These are phyloP conservation scores for Atherix ibis DNA, from an alignment of 2,888 invertebrate genomes.

Conservation along the genomic window DNA sequence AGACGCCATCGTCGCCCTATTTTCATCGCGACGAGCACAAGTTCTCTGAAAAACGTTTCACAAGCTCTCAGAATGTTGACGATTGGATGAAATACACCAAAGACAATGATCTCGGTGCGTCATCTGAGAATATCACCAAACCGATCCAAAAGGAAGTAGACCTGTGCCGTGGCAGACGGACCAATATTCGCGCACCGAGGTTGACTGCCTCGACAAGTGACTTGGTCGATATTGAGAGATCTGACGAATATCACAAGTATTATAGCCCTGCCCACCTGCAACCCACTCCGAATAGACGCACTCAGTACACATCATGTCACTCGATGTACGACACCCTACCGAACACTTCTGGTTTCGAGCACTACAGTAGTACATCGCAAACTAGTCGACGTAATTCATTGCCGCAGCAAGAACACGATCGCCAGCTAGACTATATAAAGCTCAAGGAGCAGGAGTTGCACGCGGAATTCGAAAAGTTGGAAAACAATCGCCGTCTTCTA, in stretches of 20 bases:
- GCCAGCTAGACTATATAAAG: slow-evolving; percentile 44
- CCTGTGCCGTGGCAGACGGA: slow-evolving; percentile 22
- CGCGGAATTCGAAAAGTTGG: slow-evolving; percentile 45
- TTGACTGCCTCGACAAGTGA: slow-evolving; percentile 22
- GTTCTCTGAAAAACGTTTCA: slow-evolving; percentile 16
- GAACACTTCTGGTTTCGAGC: slow-evolving; percentile 23
- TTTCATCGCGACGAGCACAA: slow-evolving; percentile 2
- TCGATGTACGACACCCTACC: slow-evolving; percentile 30
- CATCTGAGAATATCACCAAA: slow-evolving; percentile 28
- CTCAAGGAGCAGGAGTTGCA: slow-evolving; percentile 53
- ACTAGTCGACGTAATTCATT: slow-evolving; percentile 36
- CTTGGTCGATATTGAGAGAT: background rate
- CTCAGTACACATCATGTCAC: slow-evolving; percentile 23
- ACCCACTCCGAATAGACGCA: slow-evolving; percentile 15
- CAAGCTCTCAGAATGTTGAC: slow-evolving; percentile 27
- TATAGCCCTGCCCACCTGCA: background rate
- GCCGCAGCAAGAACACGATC: slow-evolving; percentile 29
- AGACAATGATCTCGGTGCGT: slow-evolving; percentile 16
- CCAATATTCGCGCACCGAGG: slow-evolving; percentile 26
- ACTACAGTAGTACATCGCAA: too few species aligned
- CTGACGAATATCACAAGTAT: background rate
- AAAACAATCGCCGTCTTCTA: slow-evolving; percentile 37
- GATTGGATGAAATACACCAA: slow-evolving; percentile 33
- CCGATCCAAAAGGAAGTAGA: slow-evolving; percentile 29
- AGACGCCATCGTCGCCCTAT: background rate